A percentile compares a stretch with the other conserved stretches of the same genome.
Conservation (phyloP, 2,113 vertebrate species). For the Sturnus vulgaris region DNA sequence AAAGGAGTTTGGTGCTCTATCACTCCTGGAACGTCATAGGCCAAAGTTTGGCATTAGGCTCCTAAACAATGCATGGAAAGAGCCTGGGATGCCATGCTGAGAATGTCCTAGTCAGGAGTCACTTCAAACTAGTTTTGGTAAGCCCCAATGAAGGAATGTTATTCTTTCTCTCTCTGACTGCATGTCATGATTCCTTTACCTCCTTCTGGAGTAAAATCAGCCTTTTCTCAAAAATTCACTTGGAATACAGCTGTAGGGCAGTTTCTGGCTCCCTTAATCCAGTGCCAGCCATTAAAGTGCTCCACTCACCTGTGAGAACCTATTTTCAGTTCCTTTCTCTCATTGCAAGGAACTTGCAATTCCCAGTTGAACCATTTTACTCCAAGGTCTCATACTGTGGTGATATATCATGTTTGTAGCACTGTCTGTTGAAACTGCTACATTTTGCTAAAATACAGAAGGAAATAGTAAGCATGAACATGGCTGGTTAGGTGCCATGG, state of each 20-base stretch:
- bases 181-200: not conserved
- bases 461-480: not conserved
- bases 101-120: not conserved
- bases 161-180: not conserved
- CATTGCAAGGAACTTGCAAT: not conserved
- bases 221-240: not conserved
- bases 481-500: not conserved
- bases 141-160: not conserved
- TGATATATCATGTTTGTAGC: not conserved
- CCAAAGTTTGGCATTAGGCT: not conserved
- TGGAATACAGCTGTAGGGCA: not conserved
- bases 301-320: not conserved
- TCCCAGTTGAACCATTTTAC: not conserved
- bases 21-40: not conserved
- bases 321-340: not conserved
- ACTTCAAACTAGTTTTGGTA: not conserved
- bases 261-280: not conserved
- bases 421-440: not conserved
- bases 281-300: not conserved
- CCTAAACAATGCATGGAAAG: not conserved
- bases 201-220: not conserved
- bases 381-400: fast-evolving
- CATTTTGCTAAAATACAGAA: not conserved
- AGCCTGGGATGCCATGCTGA: fast-evolving
- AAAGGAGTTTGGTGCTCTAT: not conserved